Percentiles rank a stretch among this genome's conserved stretches.
phyloP scores from a whole-genome alignment of 1,140 invertebrate genomes.

The Penaeus chinensis region DNA sequence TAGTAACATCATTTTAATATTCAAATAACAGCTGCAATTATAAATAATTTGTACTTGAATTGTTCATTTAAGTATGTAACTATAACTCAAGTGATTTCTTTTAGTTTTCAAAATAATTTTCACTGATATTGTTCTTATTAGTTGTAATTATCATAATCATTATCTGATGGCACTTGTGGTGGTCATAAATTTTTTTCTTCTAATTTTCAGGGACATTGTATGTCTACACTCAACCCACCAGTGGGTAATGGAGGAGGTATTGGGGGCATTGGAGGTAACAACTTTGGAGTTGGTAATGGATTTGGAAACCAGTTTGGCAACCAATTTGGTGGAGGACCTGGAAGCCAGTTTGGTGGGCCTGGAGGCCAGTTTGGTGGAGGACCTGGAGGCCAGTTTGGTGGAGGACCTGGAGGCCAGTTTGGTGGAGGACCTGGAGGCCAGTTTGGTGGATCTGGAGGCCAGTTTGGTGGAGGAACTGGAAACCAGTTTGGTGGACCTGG shows the following conservation, averaged over 20 bases:
- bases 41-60: no score
- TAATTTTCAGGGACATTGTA: slow-evolving; percentile 59
- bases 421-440: slow-evolving; percentile 25
- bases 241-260: slow-evolving; percentile 47
- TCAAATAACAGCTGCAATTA: no score
- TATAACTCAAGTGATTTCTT: no score
- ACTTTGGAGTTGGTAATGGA: background rate
- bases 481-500: slow-evolving; percentile 19
- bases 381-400: slow-evolving; percentile 19
- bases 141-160: background rate
- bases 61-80: no score
- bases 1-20: no score
- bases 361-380: slow-evolving; percentile 18
- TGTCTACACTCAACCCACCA: slow-evolving; percentile 63
- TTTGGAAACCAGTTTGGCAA: background rate
- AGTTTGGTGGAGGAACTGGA: slow-evolving; percentile 21
- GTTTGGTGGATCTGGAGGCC: slow-evolving; percentile 15
- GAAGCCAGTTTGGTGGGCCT: slow-evolving; percentile 14
- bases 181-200: background rate
- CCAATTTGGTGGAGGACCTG: slow-evolving; percentile 3
- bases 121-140: background rate
- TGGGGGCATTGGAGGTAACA: background rate
- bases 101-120: background rate
- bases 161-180: background rate
- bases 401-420: slow-evolving; percentile 22